Base-by-base conservation (phyloP, 2,113 vertebrate genomes). In the Heterochromis multidens region DNA sequence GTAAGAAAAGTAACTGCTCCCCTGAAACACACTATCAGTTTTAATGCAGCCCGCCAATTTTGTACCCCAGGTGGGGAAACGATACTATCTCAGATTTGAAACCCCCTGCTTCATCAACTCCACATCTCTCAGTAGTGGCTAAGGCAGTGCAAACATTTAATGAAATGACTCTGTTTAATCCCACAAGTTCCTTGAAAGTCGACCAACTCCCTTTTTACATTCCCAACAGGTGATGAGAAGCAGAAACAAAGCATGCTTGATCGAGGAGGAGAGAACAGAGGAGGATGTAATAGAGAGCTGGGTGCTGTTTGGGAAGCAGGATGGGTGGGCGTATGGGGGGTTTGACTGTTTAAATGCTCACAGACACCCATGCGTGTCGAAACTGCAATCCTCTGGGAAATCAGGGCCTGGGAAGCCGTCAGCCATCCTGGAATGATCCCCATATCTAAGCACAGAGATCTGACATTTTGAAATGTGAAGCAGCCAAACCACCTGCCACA, bases 331-430 rank as follows among this genome's bases (percentile, higher is more conserved):
- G 43, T 82, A 43, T 29, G 54, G 33, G 81, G 58, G 81, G 70
- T 37, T 14, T 85, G 92, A 89, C 93, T 94, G 92, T 94, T 95
- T 92, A 94, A 95, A 95, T 85, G 84, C 92, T 94, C 85, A 79
- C 80, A 89, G 85, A 95, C 90, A 70, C 88, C 93, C 93, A 95
- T 91, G 94, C 92, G 82, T 95, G 94, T 93, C 93, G 81, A 95
- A 91, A 91, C 92, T 94, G 91, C 90, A 87, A 90, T 91, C 95
- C 94, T 82, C 56, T 89, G 95, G 95, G 96, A 96, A 96, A 96
- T 96, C 93, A 94, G 85, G 72, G 89, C 82, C 84, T 7, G 43
- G 89, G 89, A 93, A 94, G 86, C 86, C 89, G 88, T 88, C 90
- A 93, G 91, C 77, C 91, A 94, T 89, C 92, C 91, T 70, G 88